These are phyloP conservation scores for Sander vitreus DNA, from an alignment of 2,113 vertebrate species.

Conservation along the genomic window DNA sequence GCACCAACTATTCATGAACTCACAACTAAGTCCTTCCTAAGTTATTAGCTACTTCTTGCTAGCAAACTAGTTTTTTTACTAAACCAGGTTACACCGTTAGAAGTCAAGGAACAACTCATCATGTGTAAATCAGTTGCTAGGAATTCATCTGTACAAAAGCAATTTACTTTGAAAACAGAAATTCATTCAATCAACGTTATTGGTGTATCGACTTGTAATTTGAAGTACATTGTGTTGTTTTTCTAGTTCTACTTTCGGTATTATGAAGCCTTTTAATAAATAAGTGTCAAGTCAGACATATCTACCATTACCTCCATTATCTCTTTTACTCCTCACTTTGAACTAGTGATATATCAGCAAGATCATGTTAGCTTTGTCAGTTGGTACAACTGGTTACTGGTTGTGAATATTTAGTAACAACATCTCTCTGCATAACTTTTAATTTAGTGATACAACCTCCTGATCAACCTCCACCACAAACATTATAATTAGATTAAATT, in stretches of 20 bases:
- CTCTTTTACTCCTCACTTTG: background rate
- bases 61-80: background rate
- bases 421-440: background rate
- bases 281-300: background rate
- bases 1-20: background rate
- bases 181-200: background rate
- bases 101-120: background rate
- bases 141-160: background rate
- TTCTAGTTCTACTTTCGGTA: background rate
- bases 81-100: background rate
- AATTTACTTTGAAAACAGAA: background rate
- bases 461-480: background rate
- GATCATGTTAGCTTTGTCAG: background rate
- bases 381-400: background rate
- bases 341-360: background rate
- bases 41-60: background rate
- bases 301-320: background rate
- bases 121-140: background rate
- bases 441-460: background rate
- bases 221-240: background rate
- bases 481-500: background rate
- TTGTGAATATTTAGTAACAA: background rate
- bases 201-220: background rate
- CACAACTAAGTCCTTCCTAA: background rate
- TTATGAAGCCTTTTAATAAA: background rate